phyloP scores from a whole-genome alignment of 2,888 invertebrate species.

The Lasioglossum leucozonium region DNA sequence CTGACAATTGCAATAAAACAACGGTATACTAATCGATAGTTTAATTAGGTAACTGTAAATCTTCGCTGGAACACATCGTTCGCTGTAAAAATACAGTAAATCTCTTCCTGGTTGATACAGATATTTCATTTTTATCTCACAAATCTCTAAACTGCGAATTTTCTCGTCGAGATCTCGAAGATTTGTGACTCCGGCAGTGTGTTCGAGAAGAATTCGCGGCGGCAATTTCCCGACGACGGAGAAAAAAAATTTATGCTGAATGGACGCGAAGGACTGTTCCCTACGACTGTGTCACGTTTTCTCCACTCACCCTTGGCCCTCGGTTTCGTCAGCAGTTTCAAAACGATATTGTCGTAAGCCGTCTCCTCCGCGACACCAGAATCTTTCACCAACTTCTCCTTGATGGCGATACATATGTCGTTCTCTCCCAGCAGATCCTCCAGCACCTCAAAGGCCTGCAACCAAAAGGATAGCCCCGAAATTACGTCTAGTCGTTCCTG shows the following conservation, averaged over 20 bases:
- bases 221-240: neutral
- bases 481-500: neutral
- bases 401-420: conserved; percentile 96
- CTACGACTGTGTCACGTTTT: neutral
- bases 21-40: too few relatives aligned
- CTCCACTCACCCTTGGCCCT: conserved; percentile 92
- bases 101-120: neutral
- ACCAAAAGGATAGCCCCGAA: conserved; percentile 56
- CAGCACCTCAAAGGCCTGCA: conserved; percentile 96
- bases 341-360: conserved; percentile 95
- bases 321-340: conserved; percentile 93
- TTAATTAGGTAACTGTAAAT: neutral
- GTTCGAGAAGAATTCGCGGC: neutral
- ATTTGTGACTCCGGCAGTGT: neutral
- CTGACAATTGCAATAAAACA: too few relatives aligned
- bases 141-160: neutral
- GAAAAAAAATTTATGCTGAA: neutral
- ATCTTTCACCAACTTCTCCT: conserved; percentile 97
- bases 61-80: neutral
- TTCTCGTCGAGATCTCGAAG: neutral
- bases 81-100: neutral
- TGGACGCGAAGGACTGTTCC: neutral
- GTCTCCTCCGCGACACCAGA: conserved; percentile 96
- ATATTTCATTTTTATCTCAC: too few relatives aligned
- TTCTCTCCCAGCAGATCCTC: conserved; percentile 93